Conservation (phyloP, 2,888 invertebrate genomes). For the Chalcis sispes region DNA sequence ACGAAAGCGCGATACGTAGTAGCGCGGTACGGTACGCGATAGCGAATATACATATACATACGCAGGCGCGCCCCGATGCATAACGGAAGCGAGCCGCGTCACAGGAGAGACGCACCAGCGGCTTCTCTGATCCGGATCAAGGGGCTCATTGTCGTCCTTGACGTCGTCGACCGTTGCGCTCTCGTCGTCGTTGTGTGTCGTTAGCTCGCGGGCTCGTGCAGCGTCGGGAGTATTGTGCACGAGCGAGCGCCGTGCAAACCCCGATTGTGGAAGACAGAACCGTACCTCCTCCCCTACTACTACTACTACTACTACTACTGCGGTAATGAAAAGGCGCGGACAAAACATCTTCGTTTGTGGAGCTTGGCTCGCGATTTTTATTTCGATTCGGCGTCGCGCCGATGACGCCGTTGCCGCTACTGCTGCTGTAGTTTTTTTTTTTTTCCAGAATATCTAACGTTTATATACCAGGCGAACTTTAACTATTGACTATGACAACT, state of each 20-base stretch:
- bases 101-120: too few relatives aligned
- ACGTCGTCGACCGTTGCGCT: too few relatives aligned
- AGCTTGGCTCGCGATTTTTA: constrained; percentile 28
- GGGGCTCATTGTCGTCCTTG: constrained; percentile 23
- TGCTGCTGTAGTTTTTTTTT: too few relatives aligned
- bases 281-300: too few relatives aligned
- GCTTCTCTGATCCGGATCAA: constrained; percentile 47
- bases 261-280: neutral
- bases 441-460: too few relatives aligned
- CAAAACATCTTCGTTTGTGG: neutral
- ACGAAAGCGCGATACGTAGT: too few relatives aligned
- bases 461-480: too few relatives aligned
- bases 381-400: neutral
- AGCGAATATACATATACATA: too few relatives aligned
- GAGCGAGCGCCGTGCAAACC: neutral
- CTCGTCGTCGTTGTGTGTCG: neutral
- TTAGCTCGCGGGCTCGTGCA: neutral
- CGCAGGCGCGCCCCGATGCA: too few relatives aligned
- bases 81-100: constrained; percentile 3
- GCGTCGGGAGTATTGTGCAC: neutral
- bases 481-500: too few relatives aligned
- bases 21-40: too few relatives aligned
- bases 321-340: constrained; percentile 33
- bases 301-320: too few relatives aligned
- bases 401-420: neutral